Evolutionary conservation across 2,113 vertebrate genomes (phyloP).

Genomic region (Lophura nycthemera): DNA sequence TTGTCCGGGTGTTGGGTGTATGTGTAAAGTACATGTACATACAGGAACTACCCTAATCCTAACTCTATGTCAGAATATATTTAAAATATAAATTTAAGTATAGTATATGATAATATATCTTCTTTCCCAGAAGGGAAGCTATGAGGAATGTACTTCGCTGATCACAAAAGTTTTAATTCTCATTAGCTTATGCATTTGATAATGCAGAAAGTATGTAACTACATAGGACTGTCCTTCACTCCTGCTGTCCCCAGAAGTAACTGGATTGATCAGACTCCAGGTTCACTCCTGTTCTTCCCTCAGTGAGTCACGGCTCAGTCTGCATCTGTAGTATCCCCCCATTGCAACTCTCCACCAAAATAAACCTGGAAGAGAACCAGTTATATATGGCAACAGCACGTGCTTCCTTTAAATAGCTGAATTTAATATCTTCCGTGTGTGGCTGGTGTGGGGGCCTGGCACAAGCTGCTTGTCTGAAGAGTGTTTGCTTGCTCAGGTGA

Average conservation of each 20-base stretch:
- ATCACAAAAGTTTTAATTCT: neutral
- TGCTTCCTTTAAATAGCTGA: slow-evolving; percentile 38
- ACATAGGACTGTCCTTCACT: neutral
- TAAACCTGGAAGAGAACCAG: neutral
- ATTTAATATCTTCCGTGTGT: neutral
- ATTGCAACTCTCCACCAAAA: neutral
- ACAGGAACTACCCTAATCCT: neutral
- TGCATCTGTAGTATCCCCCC: accelerated
- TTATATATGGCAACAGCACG: neutral
- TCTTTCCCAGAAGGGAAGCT: slow-evolving; percentile 7
- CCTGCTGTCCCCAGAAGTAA: neutral
- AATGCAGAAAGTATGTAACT: neutral
- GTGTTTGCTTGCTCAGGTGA: neutral
- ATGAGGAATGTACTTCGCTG: slow-evolving; percentile 24
- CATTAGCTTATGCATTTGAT: neutral
- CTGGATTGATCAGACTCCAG: neutral
- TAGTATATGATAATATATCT: slow-evolving; percentile 57
- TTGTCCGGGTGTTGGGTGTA: neutral
- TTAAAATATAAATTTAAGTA: slow-evolving; percentile 47
- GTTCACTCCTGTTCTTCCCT: neutral
- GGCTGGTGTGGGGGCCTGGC: neutral
- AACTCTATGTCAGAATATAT: slow-evolving; percentile 58
- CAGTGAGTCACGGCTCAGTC: neutral
- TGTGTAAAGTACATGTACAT: slow-evolving; percentile 11
- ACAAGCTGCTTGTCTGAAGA: neutral